phyloP scores from a whole-genome alignment of 2,113 vertebrate genomes.

The Hydrochoerus hydrochaeris region DNA sequence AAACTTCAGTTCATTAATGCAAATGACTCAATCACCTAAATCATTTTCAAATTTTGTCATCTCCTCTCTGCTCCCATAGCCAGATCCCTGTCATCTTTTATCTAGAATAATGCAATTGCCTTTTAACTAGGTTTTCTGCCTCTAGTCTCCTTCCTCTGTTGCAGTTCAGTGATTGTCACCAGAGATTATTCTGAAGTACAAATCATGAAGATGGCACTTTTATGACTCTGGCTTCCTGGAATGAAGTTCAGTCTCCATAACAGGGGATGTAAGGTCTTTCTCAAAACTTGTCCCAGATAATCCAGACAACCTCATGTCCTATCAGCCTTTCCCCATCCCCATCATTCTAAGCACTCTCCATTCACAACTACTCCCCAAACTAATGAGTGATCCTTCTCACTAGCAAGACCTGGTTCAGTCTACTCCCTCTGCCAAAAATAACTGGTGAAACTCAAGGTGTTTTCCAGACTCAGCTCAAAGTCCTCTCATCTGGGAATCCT shows the following conservation, averaged over 20 bases:
- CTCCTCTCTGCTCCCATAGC: constrained; percentile 47
- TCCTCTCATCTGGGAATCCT: not conserved
- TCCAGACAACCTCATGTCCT: not conserved
- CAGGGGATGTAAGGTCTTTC: constrained; percentile 1
- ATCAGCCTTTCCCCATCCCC: not conserved
- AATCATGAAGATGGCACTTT: constrained; percentile 56
- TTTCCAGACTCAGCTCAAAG: not conserved
- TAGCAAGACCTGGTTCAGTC: not conserved
- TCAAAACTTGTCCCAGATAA: constrained; percentile 30
- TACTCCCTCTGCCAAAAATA: not conserved
- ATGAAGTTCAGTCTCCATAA: constrained; percentile 40
- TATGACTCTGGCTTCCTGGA: constrained; percentile 49
- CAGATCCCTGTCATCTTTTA: constrained; percentile 65
- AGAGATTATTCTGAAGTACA: constrained; percentile 66
- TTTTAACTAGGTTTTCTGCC: constrained; percentile 62
- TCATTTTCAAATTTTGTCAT: constrained; percentile 67
- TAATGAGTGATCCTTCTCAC: not conserved
- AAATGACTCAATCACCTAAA: constrained; percentile 61
- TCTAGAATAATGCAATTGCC: constrained; percentile 52
- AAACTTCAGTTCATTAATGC: constrained; percentile 62
- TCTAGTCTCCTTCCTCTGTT: constrained; percentile 64
- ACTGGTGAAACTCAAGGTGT: not conserved
- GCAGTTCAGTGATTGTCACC: constrained; percentile 63
- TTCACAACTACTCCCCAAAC: not conserved
- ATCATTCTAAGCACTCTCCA: not conserved